phyloP scores from a whole-genome alignment of 2,797 vertebrate species.

The Ceryle rudis region DNA sequence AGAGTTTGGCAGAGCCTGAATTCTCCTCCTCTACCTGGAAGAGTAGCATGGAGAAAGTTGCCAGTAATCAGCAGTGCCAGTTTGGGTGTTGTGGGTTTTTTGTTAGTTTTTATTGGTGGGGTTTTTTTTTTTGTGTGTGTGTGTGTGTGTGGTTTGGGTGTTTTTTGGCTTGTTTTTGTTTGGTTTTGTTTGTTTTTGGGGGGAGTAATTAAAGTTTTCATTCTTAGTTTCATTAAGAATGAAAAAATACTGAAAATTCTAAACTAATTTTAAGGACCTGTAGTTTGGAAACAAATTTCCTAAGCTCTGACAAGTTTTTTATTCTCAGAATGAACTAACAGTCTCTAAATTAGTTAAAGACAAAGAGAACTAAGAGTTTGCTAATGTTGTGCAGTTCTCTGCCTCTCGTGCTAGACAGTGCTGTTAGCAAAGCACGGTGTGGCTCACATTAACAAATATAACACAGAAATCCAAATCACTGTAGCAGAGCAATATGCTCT shows the following conservation, averaged over 20 bases:
- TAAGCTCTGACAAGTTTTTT: neutral
- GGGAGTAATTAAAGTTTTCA: neutral
- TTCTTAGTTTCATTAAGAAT: neutral
- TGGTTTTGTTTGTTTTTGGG: too few species aligned
- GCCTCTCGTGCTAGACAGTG: neutral
- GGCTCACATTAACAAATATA: neutral
- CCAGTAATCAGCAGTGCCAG: neutral
- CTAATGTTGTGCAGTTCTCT: neutral
- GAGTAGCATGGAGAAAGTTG: neutral
- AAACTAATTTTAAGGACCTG: neutral
- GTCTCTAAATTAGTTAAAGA: neutral
- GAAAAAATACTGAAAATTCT: neutral
- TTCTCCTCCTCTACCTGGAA: neutral
- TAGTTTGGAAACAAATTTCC: neutral
- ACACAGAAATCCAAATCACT: neutral
- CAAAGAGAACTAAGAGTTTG: neutral
- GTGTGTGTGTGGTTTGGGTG: too few species aligned
- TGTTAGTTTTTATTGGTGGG: too few species aligned
- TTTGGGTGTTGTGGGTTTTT: too few species aligned
- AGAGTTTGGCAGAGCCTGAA: neutral
- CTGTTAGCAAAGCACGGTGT: accelerated
- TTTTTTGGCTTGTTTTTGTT: too few species aligned
- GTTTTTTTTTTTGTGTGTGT: neutral
- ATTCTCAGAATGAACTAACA: neutral
- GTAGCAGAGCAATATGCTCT: neutral